phyloP scores from a whole-genome alignment of 2,888 invertebrate genomes.

The Cephus rjabovi region DNA sequence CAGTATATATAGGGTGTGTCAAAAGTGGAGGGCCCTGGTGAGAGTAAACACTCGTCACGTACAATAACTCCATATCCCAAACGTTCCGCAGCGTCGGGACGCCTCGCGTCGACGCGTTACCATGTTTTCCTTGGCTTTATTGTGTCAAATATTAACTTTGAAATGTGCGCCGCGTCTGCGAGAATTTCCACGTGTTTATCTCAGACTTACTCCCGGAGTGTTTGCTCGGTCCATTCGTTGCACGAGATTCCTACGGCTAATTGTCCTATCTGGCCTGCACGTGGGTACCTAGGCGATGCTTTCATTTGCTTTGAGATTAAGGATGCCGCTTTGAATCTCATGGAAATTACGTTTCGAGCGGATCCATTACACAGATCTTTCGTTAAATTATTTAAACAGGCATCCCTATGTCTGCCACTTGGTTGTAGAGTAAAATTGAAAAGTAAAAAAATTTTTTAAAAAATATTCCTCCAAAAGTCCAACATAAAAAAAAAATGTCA shows the following conservation, averaged over 20 bases:
- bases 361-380: accelerated
- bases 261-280: background rate
- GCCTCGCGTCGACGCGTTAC: too few species aligned
- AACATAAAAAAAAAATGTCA: too few species aligned
- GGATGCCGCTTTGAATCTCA: background rate
- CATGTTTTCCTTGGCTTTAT: background rate
- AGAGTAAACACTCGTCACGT: too few species aligned
- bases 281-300: background rate
- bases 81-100: too few species aligned
- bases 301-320: slow-evolving; percentile 1
- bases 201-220: background rate
- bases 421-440: too few species aligned
- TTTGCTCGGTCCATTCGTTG: background rate
- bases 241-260: background rate
- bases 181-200: background rate
- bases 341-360: background rate
- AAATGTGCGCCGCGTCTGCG: background rate
- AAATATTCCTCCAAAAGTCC: too few species aligned
- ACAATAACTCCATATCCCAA: too few species aligned
- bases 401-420: too few species aligned
- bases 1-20: too few species aligned
- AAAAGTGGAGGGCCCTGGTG: too few species aligned
- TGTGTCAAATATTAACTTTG: slow-evolving; percentile 3
- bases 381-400: too few species aligned
- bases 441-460: too few species aligned